Conservation (phyloP, 2,113 vertebrate species). For the Tricholaema leucomelas region DNA sequence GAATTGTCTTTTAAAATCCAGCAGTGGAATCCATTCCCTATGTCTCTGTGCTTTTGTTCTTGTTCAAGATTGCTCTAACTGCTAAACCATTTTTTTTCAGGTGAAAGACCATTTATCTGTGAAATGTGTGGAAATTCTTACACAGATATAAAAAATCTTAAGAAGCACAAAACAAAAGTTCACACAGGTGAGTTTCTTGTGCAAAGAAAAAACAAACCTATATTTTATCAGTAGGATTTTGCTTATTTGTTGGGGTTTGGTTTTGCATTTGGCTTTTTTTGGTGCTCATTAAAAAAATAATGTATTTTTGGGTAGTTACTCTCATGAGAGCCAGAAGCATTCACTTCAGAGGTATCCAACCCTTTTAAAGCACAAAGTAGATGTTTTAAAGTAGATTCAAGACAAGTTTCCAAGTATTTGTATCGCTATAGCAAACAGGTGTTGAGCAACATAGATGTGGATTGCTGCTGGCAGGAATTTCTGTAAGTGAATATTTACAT, state of each 20-base stretch:
- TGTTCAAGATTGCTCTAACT: neutral
- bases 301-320: neutral
- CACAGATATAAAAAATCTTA: slow-evolving; percentile 94
- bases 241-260: no score
- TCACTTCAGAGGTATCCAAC: neutral
- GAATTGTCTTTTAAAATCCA: neutral
- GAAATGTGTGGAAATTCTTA: slow-evolving; percentile 96
- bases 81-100: slow-evolving; percentile 68
- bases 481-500: neutral
- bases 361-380: neutral
- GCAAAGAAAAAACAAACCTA: neutral
- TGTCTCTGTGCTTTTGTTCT: neutral
- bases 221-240: no score
- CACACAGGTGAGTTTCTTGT: slow-evolving; percentile 82
- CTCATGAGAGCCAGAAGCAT: neutral
- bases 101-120: slow-evolving; percentile 93
- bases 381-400: neutral
- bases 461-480: neutral
- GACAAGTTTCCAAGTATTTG: neutral
- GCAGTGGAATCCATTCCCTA: neutral
- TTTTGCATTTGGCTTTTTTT: neutral
- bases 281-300: neutral
- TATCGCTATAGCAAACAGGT: neutral
- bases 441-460: neutral
- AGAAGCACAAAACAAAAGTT: slow-evolving; percentile 93